Evolutionary conservation across 2,797 vertebrate species (phyloP).

Genomic region (Pangasius macronema): DNA sequence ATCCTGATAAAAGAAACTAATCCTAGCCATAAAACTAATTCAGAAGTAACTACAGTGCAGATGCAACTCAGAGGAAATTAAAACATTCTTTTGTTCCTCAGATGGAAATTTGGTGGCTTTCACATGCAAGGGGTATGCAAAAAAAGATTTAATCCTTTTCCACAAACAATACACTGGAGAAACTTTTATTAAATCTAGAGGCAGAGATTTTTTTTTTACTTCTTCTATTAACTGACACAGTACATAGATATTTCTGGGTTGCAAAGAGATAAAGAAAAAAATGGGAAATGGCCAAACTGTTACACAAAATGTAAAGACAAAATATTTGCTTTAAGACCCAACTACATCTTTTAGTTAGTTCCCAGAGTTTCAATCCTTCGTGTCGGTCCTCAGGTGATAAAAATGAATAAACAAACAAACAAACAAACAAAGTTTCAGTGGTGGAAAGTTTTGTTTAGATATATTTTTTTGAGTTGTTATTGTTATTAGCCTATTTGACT

Average conservation of each 20-base stretch:
- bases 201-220: not conserved
- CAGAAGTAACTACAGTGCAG: not conserved
- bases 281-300: not conserved
- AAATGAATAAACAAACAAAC: too few species aligned
- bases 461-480: not conserved
- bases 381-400: too few species aligned
- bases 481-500: not conserved
- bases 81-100: not conserved
- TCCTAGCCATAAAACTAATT: not conserved
- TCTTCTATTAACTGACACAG: not conserved
- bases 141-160: not conserved
- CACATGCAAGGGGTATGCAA: not conserved
- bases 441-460: not conserved
- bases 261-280: not conserved
- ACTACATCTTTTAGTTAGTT: not conserved
- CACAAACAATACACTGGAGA: not conserved
- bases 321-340: not conserved
- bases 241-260: not conserved
- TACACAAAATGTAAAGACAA: not conserved
- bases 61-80: not conserved
- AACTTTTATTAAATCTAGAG: not conserved
- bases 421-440: too few species aligned
- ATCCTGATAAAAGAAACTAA: not conserved
- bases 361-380: too few species aligned
- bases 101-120: not conserved